A percentile compares a stretch with the other conserved stretches of the same genome.
Evolutionary conservation across 2,797 vertebrate genomes (phyloP).

Genomic region (Uromys caudimaculatus): DNA sequence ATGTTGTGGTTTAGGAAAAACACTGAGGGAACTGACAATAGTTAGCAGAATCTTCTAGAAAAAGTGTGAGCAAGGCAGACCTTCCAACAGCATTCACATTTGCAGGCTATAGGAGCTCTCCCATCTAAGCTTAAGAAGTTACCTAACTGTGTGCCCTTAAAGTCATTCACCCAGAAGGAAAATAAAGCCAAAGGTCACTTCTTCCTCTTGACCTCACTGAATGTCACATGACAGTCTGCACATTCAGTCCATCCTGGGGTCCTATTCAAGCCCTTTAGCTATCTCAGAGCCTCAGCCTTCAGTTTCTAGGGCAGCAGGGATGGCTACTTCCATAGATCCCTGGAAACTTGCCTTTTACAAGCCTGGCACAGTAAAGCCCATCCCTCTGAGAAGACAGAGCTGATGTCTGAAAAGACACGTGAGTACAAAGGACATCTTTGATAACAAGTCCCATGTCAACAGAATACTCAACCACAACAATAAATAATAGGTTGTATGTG

Average conservation of each 20-base stretch:
- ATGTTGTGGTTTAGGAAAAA: conserved; percentile 33
- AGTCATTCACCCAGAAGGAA: not conserved
- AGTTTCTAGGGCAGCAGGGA: not conserved
- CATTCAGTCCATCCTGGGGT: not conserved
- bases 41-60: not conserved
- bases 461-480: not conserved
- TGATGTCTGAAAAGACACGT: not conserved
- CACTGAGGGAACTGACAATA: not conserved
- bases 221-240: not conserved
- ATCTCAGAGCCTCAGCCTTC: not conserved
- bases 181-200: not conserved
- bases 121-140: not conserved
- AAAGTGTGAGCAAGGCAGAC: not conserved
- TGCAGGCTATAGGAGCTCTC: not conserved
- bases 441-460: not conserved
- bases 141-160: not conserved
- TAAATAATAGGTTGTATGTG: not conserved
- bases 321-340: not conserved
- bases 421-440: conserved; percentile 7
- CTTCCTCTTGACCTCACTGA: not conserved
- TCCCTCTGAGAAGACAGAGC: not conserved
- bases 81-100: not conserved
- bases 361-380: not conserved
- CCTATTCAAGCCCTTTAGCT: not conserved
- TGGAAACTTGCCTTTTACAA: not conserved